Evolutionary conservation across 1,140 invertebrate species (phyloP).

Genomic region (Oryzaephilus surinamensis): DNA sequence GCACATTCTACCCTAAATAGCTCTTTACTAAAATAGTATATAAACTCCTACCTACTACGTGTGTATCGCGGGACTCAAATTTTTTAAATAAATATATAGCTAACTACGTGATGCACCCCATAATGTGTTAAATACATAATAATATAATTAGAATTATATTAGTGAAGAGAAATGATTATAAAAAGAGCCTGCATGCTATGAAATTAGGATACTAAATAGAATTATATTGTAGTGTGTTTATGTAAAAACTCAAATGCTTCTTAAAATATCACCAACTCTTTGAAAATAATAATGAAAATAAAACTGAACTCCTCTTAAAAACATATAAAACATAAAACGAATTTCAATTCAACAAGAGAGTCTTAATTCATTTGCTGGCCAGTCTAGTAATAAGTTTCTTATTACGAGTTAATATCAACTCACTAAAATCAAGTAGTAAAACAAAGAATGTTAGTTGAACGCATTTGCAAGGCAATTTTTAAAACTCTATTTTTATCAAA

Average conservation of each 20-base stretch:
- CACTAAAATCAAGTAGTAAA: too few relatives aligned
- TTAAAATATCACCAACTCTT: conserved; percentile 35
- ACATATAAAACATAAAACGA: neutral
- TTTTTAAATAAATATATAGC: conserved; percentile 6
- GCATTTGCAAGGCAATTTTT: conserved; percentile 22
- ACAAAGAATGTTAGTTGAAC: conserved; percentile 10
- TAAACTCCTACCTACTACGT: conserved; percentile 17
- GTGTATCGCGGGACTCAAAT: conserved; percentile 10
- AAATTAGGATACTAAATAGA: neutral
- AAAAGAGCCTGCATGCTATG: conserved; percentile 10
- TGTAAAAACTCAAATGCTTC: conserved; percentile 25
- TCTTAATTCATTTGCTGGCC: conserved; percentile 28
- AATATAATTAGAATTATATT: too few relatives aligned
- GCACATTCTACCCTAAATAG: conserved; percentile 16
- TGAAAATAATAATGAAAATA: conserved; percentile 23
- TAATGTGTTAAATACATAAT: conserved; percentile 13
- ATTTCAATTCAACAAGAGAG: conserved; percentile 17
- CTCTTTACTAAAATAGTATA: conserved; percentile 14
- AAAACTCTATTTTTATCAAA: conserved; percentile 13
- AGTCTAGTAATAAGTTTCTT: conserved; percentile 13
- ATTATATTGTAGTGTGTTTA: too few relatives aligned
- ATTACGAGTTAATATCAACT: conserved; percentile 17
- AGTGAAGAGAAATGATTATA: conserved; percentile 11
- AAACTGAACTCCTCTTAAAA: conserved; percentile 14
- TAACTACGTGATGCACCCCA: conserved; percentile 18